Evolutionary conservation across 1,140 invertebrate species (phyloP), one percentile per base, ranked within the genome.

Genomic region (Calephelis virginiensis): DNA sequence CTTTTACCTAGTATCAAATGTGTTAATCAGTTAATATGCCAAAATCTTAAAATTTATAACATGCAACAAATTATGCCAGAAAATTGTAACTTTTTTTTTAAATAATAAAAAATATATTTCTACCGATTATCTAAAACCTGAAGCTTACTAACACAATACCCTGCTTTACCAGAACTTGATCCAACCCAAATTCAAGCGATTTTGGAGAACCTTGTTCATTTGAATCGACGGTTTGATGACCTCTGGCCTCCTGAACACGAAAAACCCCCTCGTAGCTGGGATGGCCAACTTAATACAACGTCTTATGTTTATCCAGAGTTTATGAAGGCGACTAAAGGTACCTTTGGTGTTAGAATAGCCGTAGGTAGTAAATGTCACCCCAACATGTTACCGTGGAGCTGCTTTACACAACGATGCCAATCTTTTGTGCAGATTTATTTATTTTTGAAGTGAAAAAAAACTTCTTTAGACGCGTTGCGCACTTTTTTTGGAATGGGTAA

Each of bases 281-380:
- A 83, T 50, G 79, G 82, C 48, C 82, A 86, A 63, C 77, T 90
- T 70, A 86, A 90, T 72, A 67, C 76, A 12, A 82, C 75, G 38
- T 80, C 78, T 60, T 76, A 87, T 73, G 66, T 85, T 71, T 82
- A 82, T 67, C 77, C 88, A 56, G 82, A 86, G 56, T 83, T 86
- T 64, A 72, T 89, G 82, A 85, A 81, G 72, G 81, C 81, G 64
- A 78, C 85, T 56, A 89, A 89, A 90, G 86, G 89, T 89, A 88
- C 74, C 28, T 71, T 45, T 28, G 37, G 17, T 65, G 61, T 68
- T 78, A 75, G 72, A 73, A 14, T 76, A 74, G 72, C 12, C 53
- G 50, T 59, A 38, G 28, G 28, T 59, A 59, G 28, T 59, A 12
- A 59, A 12, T 12, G 38, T 59, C 28, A 59, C 28, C 28, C 4